phyloP scores from a whole-genome alignment of 2,113 vertebrate genomes.

The Vicugna pacos region DNA sequence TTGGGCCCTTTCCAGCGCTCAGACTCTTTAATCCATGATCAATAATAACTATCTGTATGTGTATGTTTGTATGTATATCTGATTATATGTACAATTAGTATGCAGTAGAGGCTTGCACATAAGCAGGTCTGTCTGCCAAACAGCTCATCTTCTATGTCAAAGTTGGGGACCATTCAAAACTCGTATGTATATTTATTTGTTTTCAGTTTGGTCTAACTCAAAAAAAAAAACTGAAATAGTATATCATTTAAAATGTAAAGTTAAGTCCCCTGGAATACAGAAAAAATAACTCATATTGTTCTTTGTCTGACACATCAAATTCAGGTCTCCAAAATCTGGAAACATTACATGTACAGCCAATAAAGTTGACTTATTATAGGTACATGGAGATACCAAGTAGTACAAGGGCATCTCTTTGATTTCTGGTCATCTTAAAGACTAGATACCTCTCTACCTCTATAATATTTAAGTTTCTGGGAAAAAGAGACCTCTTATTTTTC shows the following conservation, averaged over 20 bases:
- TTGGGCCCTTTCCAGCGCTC: not conserved
- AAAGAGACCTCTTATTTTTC: not conserved
- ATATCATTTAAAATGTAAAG: not conserved
- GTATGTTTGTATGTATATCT: not conserved
- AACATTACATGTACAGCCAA: constrained; percentile 11
- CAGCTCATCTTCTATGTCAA: not conserved
- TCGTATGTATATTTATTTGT: not conserved
- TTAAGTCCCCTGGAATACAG: not conserved
- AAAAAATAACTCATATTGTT: not conserved
- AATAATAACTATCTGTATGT: constrained; percentile 23
- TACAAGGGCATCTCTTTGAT: not conserved
- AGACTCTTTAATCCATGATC: constrained; percentile 24
- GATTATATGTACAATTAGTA: constrained; percentile 5
- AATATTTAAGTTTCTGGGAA: not conserved
- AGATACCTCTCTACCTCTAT: not conserved
- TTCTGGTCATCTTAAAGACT: not conserved
- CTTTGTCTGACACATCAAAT: constrained; percentile 14
- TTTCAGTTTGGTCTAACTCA: not conserved
- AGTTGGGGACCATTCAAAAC: constrained; percentile 33
- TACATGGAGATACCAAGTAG: not conserved
- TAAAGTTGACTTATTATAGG: not conserved
- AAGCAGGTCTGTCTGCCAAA: constrained; percentile 6
- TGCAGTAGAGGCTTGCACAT: constrained; percentile 17
- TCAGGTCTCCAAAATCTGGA: constrained; percentile 17
- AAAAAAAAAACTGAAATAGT: constrained; percentile 39